Conservation (phyloP, 2,113 vertebrate genomes). For the Rhineura floridana region DNA sequence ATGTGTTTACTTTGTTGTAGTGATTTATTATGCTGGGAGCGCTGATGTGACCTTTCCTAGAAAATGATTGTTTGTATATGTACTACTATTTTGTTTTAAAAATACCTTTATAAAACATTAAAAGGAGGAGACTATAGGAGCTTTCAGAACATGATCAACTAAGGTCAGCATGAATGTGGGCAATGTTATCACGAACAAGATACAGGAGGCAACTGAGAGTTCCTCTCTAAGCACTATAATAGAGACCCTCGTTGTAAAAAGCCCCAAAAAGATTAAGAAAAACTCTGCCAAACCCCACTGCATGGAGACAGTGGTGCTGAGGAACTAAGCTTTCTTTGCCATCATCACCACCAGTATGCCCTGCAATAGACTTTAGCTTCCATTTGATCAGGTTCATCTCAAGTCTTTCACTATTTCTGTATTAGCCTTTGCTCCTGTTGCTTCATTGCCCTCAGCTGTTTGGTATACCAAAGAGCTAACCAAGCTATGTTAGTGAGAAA, state of each 20-base stretch:
- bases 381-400: neutral
- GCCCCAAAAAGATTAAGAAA: neutral
- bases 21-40: neutral
- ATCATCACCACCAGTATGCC: neutral
- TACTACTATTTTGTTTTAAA: neutral
- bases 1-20: neutral
- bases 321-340: neutral
- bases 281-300: neutral
- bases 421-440: neutral
- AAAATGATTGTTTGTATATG: neutral
- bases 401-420: neutral
- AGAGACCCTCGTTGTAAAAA: neutral
- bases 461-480: neutral
- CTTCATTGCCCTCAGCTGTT: neutral
- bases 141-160: neutral
- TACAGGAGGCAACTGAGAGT: neutral
- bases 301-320: neutral
- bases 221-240: neutral
- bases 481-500: neutral
- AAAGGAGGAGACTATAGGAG: neutral
- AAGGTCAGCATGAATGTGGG: neutral
- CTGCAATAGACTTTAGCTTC: neutral
- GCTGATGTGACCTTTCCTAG: neutral
- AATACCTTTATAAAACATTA: neutral
- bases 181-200: neutral